Percentiles rank a stretch among this genome's conserved stretches.
Conservation (phyloP, 2,888 invertebrate genomes). For the Ellobium chinense region DNA sequence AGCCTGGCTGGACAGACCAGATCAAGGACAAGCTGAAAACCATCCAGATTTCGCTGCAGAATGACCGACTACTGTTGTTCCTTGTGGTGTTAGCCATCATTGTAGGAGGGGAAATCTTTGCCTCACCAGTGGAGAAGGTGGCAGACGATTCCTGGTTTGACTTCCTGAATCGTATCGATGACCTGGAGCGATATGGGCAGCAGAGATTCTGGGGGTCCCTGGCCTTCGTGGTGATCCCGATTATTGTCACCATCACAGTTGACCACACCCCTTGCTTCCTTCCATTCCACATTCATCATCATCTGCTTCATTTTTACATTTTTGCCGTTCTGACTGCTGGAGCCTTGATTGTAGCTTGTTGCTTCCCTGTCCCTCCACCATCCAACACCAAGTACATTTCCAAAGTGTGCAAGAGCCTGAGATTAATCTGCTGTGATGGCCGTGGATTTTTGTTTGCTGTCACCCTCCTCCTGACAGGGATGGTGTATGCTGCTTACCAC, state of each 20-base stretch:
- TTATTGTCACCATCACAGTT: slow-evolving; percentile 65
- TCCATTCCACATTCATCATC: slow-evolving; percentile 66
- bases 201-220: slow-evolving; percentile 72
- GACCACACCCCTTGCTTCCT: slow-evolving; percentile 73
- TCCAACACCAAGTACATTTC: slow-evolving; percentile 63
- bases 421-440: slow-evolving; percentile 65
- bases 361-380: slow-evolving; percentile 69
- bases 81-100: slow-evolving; percentile 66
- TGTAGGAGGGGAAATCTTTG: slow-evolving; percentile 69
- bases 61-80: slow-evolving; percentile 62
- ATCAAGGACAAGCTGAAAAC: slow-evolving; percentile 40
- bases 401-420: slow-evolving; percentile 66
- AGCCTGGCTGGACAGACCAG: slow-evolving; percentile 1
- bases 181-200: slow-evolving; percentile 74
- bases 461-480: slow-evolving; percentile 71
- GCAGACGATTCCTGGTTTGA: slow-evolving; percentile 77
- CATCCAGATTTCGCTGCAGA: slow-evolving; percentile 49
- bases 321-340: slow-evolving; percentile 68
- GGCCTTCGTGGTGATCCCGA: slow-evolving; percentile 70
- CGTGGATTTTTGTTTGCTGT: slow-evolving; percentile 65
- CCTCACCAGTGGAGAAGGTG: slow-evolving; percentile 70
- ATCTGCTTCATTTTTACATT: slow-evolving; percentile 72
- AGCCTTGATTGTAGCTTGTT: slow-evolving; percentile 66
- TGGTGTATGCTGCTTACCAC: slow-evolving; percentile 65
- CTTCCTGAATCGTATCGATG: slow-evolving; percentile 74